Percentiles rank a stretch among this genome's conserved stretches.
Conservation (phyloP, 1,140 invertebrate species). For the Ceratoteleas bidentatus region DNA sequence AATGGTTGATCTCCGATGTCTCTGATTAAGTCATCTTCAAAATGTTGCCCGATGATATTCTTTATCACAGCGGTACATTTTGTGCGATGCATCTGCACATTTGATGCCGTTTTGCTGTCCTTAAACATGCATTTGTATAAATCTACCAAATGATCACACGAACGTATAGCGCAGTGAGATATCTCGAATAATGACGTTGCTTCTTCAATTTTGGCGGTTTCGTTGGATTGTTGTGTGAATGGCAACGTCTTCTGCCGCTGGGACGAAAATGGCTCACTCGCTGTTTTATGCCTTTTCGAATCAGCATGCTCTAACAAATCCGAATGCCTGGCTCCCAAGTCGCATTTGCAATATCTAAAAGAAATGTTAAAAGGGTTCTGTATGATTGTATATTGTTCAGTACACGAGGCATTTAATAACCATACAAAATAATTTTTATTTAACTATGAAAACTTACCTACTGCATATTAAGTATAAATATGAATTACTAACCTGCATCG, state of each 20-base stretch:
- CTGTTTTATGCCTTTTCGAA: conserved; percentile 11
- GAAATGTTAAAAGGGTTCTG: background rate
- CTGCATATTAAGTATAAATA: background rate
- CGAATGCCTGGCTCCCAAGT: background rate
- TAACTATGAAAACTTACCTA: background rate
- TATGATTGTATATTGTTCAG: background rate
- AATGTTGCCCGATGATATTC: conserved; percentile 37
- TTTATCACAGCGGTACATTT: conserved; percentile 51
- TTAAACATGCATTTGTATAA: background rate
- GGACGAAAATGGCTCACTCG: conserved; percentile 16
- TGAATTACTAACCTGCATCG: conserved; percentile 20
- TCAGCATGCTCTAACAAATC: conserved; percentile 16
- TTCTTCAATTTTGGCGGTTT: conserved; percentile 10
- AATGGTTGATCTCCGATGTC: conserved; percentile 50
- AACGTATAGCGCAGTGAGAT: conserved; percentile 5
- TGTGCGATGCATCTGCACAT: conserved; percentile 41
- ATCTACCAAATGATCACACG: conserved; percentile 24
- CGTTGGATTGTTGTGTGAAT: background rate
- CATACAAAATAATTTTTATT: background rate
- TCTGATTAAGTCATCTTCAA: conserved; percentile 35
- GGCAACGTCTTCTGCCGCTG: conserved; percentile 1
- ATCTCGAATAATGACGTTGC: conserved; percentile 8
- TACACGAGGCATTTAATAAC: background rate
- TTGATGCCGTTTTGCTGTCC: conserved; percentile 23
- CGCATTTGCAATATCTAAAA: conserved; percentile 37